Conservation (phyloP, 2,888 invertebrate genomes). For the Machimus atricapillus region DNA sequence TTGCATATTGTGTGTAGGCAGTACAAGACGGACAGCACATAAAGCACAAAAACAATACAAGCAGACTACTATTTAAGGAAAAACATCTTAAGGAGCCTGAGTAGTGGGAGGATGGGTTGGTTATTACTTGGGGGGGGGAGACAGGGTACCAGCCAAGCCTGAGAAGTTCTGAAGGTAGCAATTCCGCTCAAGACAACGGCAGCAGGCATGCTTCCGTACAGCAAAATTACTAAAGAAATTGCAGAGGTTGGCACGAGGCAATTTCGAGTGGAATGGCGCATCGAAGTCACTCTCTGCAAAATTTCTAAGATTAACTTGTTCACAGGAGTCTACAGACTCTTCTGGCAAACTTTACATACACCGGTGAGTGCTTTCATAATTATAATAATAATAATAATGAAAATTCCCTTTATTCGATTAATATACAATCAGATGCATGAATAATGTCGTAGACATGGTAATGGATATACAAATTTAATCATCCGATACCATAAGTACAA, state of each 20-base stretch:
- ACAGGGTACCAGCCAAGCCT: neutral
- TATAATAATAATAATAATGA: neutral
- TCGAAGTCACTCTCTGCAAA: neutral
- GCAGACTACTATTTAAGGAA: neutral
- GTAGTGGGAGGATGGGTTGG: neutral
- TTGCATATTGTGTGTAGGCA: slow-evolving; percentile 6
- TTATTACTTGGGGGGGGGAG: neutral
- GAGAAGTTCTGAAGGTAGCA: neutral
- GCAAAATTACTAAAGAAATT: neutral
- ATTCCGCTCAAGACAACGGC: neutral
- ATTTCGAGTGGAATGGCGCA: neutral
- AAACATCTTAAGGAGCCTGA: neutral
- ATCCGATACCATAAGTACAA: neutral
- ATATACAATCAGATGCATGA: neutral
- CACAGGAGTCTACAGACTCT: neutral
- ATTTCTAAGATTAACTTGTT: neutral
- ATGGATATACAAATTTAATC: neutral
- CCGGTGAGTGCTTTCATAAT: neutral
- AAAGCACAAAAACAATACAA: slow-evolving; percentile 4
- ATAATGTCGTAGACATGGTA: neutral
- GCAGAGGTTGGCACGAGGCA: neutral
- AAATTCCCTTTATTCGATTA: neutral
- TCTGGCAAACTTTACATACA: neutral
- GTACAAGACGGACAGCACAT: slow-evolving; percentile 31
- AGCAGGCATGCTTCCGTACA: neutral